Base-by-base conservation (phyloP, 2,113 vertebrate species). In the Osmerus eperlanus region DNA sequence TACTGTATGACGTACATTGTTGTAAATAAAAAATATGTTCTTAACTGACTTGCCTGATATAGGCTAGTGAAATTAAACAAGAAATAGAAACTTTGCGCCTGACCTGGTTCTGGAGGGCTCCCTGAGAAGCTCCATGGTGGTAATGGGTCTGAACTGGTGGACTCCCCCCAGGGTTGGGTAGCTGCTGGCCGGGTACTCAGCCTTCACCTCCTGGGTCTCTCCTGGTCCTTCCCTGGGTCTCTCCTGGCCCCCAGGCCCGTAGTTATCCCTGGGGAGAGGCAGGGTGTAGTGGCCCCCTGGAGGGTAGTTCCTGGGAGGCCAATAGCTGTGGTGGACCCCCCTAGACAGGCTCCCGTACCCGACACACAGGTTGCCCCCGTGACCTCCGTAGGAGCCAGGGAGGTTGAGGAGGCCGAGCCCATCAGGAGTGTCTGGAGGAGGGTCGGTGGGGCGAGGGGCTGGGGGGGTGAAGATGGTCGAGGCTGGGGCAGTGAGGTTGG, bases 181-280 rank as follows among this genome's bases (percentile, higher is more conserved):
- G 68, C 74, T 80, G 53, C 73, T 75, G 25, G 82, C 73, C 18
- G 86, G 74, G 58, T 84, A 85, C 23, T 86, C 89, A 3, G 75
- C 68, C 73, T 89, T 88, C 56, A 84, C 29, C 51, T 91, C 89
- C 28, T 80, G 41, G 2, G 76, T 82, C 3, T 88, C 86, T 3
- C 73, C 53, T 1, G 74, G 74, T 5, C 75, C 81, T 0, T 89
- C 87, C 53, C 89, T 83, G 86, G 64, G 32, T 8, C 76, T 74
- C 32, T 84, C 66, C 62, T 85, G 81, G 23, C 78, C 83, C 12
- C 78, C 71, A 4, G 87, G 82, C 32, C 85, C 65, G 2, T 87
- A 90, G 81, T 86, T 86, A 78, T 92, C 91, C 54, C 91, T 81
- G 82, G 90, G 89, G 64, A 92, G 91, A 16, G 91, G 91, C 16